phyloP scores from a whole-genome alignment of 2,797 vertebrate genomes.

The Paguma larvata region DNA sequence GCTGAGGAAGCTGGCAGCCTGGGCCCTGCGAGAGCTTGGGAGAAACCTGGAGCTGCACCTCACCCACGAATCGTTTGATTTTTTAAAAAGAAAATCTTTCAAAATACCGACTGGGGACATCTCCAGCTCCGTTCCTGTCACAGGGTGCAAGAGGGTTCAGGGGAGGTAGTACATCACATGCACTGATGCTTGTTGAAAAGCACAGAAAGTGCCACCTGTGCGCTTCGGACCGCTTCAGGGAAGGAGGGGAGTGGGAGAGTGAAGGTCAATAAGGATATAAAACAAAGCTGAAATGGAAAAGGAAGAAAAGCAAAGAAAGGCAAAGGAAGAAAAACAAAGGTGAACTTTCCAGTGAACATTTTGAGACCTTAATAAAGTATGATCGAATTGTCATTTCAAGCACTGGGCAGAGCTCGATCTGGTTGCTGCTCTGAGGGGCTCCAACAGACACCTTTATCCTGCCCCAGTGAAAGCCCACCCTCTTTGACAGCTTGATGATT shows the following conservation, averaged over 20 bases:
- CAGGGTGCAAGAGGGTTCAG: background rate
- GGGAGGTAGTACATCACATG: background rate
- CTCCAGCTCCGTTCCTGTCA: background rate
- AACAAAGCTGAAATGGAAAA: background rate
- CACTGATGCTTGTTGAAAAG: background rate
- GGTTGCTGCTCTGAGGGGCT: background rate
- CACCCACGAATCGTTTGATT: background rate
- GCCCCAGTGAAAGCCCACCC: background rate
- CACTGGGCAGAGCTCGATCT: background rate
- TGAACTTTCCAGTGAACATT: background rate
- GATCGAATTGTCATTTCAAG: background rate
- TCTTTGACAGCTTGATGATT: background rate
- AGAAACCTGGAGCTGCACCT: background rate
- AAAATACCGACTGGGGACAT: background rate
- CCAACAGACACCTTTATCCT: background rate
- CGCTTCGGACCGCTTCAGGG: background rate
- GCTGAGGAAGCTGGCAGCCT: background rate
- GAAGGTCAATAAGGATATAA: background rate
- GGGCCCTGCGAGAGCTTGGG: background rate
- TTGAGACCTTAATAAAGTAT: background rate
- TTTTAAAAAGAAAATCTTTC: constrained; percentile 51
- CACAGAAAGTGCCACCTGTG: background rate
- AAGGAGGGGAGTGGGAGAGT: background rate
- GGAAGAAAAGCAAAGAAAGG: background rate
- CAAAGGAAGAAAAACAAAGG: background rate